Conservation (phyloP, 2,113 vertebrate genomes). For the Mugil cephalus region DNA sequence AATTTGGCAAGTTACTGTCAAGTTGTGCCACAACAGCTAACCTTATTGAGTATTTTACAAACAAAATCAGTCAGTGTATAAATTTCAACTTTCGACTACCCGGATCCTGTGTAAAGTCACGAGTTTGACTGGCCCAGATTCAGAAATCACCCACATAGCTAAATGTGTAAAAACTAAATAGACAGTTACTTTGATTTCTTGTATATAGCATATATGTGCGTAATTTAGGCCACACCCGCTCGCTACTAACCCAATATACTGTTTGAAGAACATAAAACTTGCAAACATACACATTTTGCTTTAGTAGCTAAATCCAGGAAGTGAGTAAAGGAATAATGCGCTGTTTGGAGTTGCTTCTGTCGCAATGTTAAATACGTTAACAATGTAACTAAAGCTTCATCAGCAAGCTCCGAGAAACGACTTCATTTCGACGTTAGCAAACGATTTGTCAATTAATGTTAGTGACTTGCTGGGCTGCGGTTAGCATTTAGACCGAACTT, state of each 20-base stretch:
- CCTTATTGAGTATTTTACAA: too few species aligned
- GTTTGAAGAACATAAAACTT: background rate
- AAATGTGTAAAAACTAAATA: too few species aligned
- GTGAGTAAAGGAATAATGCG: background rate
- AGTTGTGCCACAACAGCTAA: background rate
- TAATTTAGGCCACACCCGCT: too few species aligned
- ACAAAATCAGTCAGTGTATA: too few species aligned
- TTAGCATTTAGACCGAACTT: background rate
- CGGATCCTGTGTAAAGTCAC: too few species aligned
- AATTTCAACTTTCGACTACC: too few species aligned
- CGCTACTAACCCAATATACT: background rate
- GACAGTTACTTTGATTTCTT: too few species aligned
- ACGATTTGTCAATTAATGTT: too few species aligned
- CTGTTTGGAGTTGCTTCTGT: background rate
- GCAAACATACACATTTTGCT: background rate
- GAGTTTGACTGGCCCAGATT: too few species aligned
- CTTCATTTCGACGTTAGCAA: background rate
- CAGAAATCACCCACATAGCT: too few species aligned
- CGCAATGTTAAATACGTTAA: slow-evolving; percentile 1
- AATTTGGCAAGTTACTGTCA: slow-evolving; percentile 1
- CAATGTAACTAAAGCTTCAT: background rate
- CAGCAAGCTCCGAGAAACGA: background rate
- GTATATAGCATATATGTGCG: too few species aligned
- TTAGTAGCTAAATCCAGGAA: background rate
- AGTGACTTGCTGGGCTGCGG: background rate